phyloP scores from a whole-genome alignment of 2,113 vertebrate genomes.

The Myodes glareolus region DNA sequence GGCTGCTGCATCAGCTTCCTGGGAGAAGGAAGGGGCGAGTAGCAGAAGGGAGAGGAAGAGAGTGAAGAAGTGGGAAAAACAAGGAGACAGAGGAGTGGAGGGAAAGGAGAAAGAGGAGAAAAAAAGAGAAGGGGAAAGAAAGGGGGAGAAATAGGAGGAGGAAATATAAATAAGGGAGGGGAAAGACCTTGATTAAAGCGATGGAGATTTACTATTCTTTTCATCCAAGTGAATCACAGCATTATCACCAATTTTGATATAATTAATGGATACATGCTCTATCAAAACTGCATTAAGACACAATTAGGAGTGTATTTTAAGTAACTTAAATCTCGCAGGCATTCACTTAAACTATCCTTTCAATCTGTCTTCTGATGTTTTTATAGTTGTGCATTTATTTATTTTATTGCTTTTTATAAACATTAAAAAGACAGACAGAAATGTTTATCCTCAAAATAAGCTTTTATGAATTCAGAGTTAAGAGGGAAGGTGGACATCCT shows the following conservation, averaged over 20 bases:
- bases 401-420: neutral
- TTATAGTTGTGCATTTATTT: neutral
- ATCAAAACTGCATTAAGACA: constrained; percentile 49
- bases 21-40: neutral
- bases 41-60: no score
- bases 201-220: neutral
- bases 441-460: constrained; percentile 67
- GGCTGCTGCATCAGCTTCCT: neutral
- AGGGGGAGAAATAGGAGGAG: no score
- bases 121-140: no score
- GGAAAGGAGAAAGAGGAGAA: neutral
- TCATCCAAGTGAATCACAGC: neutral
- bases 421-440: constrained; percentile 27
- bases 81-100: no score
- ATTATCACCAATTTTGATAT: neutral
- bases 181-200: neutral
- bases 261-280: neutral
- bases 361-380: constrained; percentile 44
- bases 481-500: neutral
- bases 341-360: constrained; percentile 31
- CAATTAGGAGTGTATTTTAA: constrained; percentile 59
- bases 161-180: neutral
- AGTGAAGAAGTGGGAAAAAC: neutral
- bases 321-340: constrained; percentile 53
- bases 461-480: constrained; percentile 56